A percentile compares a stretch with the other conserved stretches of the same genome.
Conservation (phyloP, 2,797 vertebrate genomes). For the Intellagama lesueurii region DNA sequence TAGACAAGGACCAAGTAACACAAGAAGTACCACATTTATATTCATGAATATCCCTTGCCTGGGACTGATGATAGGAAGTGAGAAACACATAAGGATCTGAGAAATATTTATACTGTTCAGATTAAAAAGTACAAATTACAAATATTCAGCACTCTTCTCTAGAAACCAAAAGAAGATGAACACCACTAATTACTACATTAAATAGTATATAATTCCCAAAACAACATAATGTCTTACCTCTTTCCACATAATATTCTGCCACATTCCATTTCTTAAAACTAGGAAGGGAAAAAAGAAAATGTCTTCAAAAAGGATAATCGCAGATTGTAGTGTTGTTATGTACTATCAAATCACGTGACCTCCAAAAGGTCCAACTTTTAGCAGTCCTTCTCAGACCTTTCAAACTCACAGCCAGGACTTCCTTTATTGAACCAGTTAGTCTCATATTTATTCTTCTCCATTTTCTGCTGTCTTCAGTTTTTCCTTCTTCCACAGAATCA, state of each 20-base stretch:
- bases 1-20: background rate
- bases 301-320: background rate
- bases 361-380: too few relatives aligned
- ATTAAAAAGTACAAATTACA: background rate
- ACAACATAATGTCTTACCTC: conserved; percentile 83
- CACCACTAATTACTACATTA: background rate
- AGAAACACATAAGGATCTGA: background rate
- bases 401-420: too few relatives aligned
- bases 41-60: background rate
- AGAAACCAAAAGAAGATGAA: background rate
- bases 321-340: too few relatives aligned
- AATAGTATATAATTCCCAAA: background rate
- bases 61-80: background rate
- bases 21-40: background rate
- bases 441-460: too few relatives aligned
- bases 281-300: conserved; percentile 62
- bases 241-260: conserved; percentile 98
- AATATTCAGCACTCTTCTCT: background rate
- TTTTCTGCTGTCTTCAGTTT: too few relatives aligned
- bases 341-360: too few relatives aligned
- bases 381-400: too few relatives aligned
- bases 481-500: too few relatives aligned
- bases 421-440: too few relatives aligned
- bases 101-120: background rate
- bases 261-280: conserved; percentile 94